Evolutionary conservation across 2,797 vertebrate genomes (phyloP), one percentile per base, ranked within the genome.

Genomic region (Phrynocephalus guinanensis): DNA sequence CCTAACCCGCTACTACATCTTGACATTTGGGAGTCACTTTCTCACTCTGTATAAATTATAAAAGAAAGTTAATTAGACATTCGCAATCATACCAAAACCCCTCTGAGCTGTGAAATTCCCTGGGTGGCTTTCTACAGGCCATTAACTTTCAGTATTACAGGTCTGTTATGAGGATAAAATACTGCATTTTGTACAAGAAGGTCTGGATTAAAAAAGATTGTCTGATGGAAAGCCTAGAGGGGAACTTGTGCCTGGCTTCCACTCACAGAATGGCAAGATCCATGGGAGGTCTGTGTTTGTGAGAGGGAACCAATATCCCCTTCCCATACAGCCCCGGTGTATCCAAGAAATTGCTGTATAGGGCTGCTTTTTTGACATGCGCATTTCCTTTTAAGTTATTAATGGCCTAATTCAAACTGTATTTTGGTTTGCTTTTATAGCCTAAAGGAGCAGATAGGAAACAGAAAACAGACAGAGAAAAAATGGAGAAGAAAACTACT

Each of bases 391-490:
- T 75, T 91, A 82, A 90, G 38, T 48, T 81, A 75, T 91, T 63
- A 44, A 85, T 92, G 84, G 83, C 87, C 72, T 95, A 86, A 95
- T n/a, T 79, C 86, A 93, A 91, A 86, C 88, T 67, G 88, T 93
- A 68, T 95, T 91, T 95, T 30, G 96, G 60, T 92, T 56, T 85
- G 30, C 26, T 88, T 91, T 93, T 91, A 6, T 91, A 99, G 99
- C 99, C 98, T 63, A 99, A 99, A 97, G 98, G 98, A 95, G 99
- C 99, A 1, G 98, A 99, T 94, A 97, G 99, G 90, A 99, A 99
- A 92, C 98, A 99, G 95, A 99, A 99, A 95, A 99, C 98, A 0
- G 99, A 99, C 96, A 93, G 97, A 56, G 99, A 99, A 89, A 99
- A 98, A 97, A 98, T 99, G 91, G 98, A 98, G 88, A 99, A 99